Evolutionary conservation across 2,797 vertebrate genomes (phyloP).

Genomic region (Pogonophryne albipinna): DNA sequence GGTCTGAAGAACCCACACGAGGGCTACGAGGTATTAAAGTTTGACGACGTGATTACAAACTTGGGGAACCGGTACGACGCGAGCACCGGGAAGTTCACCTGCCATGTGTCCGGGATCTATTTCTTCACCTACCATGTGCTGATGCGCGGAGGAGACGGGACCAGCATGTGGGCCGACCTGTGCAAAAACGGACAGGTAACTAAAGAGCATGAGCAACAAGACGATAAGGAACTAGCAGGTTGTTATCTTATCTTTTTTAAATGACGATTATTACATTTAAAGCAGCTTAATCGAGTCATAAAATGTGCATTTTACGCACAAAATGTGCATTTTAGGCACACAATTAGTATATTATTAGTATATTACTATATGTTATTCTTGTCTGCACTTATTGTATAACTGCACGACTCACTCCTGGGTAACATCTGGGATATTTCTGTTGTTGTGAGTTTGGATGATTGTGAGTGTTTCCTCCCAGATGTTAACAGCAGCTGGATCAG

Average conservation of each 20-base stretch:
- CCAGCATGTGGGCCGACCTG: constrained; percentile 99
- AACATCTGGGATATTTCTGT: background rate
- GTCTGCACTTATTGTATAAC: background rate
- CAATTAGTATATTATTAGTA: background rate
- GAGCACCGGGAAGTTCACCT: constrained; percentile 94
- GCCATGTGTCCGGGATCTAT: constrained; percentile 94
- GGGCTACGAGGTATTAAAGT: constrained; percentile 95
- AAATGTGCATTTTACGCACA: constrained; percentile 50
- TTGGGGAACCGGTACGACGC: constrained; percentile 94
- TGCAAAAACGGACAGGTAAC: constrained; percentile 97
- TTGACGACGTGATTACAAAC: constrained; percentile 98
- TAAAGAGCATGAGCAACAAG: background rate
- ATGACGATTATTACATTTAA: background rate
- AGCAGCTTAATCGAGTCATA: too few relatives aligned
- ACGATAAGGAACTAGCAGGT: too few relatives aligned
- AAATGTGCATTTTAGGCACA: constrained; percentile 50
- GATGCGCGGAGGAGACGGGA: constrained; percentile 96
- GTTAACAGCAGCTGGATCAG: constrained; percentile 8
- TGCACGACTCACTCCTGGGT: background rate
- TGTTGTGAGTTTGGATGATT: constrained; percentile 41
- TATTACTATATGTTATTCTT: background rate
- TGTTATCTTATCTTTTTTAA: background rate
- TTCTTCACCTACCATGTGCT: constrained; percentile 97
- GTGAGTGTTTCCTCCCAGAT: constrained; percentile 12
- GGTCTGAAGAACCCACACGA: constrained; percentile 96